phyloP scores from a whole-genome alignment of 1,140 invertebrate species.

The Bombus difficillimus region DNA sequence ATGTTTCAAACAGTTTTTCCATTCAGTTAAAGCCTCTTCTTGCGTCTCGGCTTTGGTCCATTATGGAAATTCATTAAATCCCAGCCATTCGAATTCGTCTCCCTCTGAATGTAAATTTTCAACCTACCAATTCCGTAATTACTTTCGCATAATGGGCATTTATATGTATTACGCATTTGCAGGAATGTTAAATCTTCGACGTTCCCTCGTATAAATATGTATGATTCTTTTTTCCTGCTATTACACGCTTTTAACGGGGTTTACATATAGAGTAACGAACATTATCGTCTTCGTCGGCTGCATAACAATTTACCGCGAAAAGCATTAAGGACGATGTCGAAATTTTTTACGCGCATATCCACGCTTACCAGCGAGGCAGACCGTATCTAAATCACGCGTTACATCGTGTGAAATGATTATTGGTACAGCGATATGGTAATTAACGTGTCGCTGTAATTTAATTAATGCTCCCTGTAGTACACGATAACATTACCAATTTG shows the following conservation, averaged over 20 bases:
- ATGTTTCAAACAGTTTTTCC: constrained; percentile 24
- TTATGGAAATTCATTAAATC: constrained; percentile 54
- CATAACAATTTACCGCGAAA: neutral
- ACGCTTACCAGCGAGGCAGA: too few relatives aligned
- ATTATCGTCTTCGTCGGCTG: neutral
- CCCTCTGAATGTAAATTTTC: constrained; percentile 34
- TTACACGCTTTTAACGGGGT: neutral
- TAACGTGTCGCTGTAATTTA: constrained; percentile 38
- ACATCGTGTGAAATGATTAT: constrained; percentile 21
- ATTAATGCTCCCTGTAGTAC: constrained; percentile 39
- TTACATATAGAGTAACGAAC: neutral
- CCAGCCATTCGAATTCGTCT: constrained; percentile 15
- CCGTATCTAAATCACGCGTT: neutral
- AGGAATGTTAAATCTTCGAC: neutral
- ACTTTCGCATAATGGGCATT: constrained; percentile 44
- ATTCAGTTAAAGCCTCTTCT: neutral
- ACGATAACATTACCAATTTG: constrained; percentile 35
- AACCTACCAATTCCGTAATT: constrained; percentile 40
- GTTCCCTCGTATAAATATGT: neutral
- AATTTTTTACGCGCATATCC: neutral
- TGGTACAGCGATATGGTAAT: constrained; percentile 41
- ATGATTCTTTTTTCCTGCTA: neutral
- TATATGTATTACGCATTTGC: constrained; percentile 27
- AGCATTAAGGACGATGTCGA: neutral
- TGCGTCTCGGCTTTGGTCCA: constrained; percentile 1